Evolutionary conservation across 2,888 invertebrate genomes (phyloP).

Genomic region (Mythimna lalbum): DNA sequence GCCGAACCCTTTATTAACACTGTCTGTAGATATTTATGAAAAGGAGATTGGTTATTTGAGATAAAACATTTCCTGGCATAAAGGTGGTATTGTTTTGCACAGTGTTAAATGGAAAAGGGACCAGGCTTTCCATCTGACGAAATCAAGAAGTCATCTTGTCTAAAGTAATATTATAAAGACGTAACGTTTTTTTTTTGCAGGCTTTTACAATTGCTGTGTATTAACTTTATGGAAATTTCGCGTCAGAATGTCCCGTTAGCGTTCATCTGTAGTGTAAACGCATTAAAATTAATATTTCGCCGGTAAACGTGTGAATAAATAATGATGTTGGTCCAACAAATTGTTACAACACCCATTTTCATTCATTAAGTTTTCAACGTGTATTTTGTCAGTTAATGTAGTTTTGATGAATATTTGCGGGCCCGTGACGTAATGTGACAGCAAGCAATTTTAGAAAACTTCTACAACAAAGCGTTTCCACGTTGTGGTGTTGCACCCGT

Average conservation of each 20-base stretch:
- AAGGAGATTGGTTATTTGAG: constrained; percentile 13
- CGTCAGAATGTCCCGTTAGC: constrained; percentile 33
- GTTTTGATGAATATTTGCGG: background rate
- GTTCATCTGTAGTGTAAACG: constrained; percentile 35
- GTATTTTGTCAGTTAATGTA: constrained; percentile 1
- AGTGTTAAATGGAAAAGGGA: background rate
- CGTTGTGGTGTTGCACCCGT: background rate
- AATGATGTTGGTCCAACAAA: constrained; percentile 14
- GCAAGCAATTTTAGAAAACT: background rate
- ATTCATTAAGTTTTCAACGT: constrained; percentile 6
- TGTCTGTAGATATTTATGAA: background rate
- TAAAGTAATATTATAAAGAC: too few species aligned
- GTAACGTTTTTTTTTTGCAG: background rate
- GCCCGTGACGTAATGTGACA: too few species aligned
- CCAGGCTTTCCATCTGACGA: background rate
- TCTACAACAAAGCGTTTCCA: background rate
- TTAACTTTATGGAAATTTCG: constrained; percentile 44
- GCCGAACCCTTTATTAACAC: constrained; percentile 15
- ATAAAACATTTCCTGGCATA: background rate
- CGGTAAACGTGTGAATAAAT: constrained; percentile 31
- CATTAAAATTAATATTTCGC: constrained; percentile 43
- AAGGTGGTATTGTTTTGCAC: background rate
- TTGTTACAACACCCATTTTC: constrained; percentile 21
- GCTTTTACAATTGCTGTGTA: constrained; percentile 36
- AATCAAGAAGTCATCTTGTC: too few species aligned